phyloP scores from a whole-genome alignment of 2,888 invertebrate species.

The Pyrrhosoma nymphula region DNA sequence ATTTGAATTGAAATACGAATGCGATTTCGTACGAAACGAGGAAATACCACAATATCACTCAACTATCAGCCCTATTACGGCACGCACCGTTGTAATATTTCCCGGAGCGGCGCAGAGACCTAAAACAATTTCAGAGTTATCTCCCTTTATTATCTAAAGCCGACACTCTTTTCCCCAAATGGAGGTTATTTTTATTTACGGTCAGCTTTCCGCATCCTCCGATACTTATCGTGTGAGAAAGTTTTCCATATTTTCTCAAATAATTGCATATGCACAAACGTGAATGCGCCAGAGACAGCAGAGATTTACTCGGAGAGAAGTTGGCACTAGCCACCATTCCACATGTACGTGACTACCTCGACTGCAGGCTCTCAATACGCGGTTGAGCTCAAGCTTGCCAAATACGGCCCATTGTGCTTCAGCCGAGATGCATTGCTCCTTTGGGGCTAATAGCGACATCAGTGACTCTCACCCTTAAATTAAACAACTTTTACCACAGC shows the following conservation, averaged over 20 bases:
- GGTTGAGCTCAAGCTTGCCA: not conserved
- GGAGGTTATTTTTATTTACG: not conserved
- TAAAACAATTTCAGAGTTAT: not conserved
- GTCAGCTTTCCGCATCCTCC: not conserved
- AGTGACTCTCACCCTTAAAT: not conserved
- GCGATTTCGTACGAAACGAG: no score
- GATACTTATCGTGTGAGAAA: not conserved
- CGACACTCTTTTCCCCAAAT: not conserved
- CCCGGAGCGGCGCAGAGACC: no score
- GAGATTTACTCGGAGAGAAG: not conserved
- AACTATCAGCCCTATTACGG: no score
- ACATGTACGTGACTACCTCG: not conserved
- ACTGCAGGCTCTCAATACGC: not conserved
- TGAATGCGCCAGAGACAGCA: not conserved
- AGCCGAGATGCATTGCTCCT: not conserved
- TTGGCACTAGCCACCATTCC: not conserved
- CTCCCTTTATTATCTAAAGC: not conserved
- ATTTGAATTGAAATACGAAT: no score
- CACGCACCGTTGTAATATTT: no score
- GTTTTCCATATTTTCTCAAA: not conserved
- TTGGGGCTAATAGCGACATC: not conserved
- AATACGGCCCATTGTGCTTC: not conserved
- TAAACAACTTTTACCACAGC: not conserved
- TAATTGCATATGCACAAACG: not conserved
- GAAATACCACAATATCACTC: no score